Base-by-base conservation (phyloP, 2,888 invertebrate genomes). In the Ligdia adustata region DNA sequence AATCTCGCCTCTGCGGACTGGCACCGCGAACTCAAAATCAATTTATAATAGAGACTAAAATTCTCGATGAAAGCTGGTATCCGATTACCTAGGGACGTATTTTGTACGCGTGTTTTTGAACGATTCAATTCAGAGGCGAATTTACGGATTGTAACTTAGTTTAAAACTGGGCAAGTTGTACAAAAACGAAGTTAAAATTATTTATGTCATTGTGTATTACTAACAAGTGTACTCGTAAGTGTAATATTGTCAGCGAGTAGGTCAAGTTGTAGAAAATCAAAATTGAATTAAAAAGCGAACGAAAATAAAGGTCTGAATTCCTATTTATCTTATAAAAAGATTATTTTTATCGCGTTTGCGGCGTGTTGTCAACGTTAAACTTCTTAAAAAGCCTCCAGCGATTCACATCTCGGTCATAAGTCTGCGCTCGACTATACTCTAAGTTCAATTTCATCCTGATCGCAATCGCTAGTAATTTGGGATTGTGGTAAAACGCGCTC, bases 11-110 rank as follows among this genome's bases (percentile, higher is more conserved):
- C 73, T 67, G 64, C 60, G 58, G 64, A 64, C 67, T 63, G 67
- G 68, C 66, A 67, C 75, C 69, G 64, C 67, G 73, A 77, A 74
- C 70, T 70, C 72, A 59, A 76, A 75, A 72, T 81, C 79, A 75
- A 79, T 82, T 80, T 82, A 75, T 80, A 77, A 75, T 78, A 77
- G 69, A 72, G 68, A 72, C 72, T 69, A 74, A 81, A 80, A 79
- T 78, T 77, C 78, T 72, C 70, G 78, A 66, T 79, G 76, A 79
- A 82, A 83, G 75, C 79, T 75, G 75, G 75, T 83, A 80, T 83
- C 79, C 72, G 79, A 81, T 83, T 83, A 82, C 82, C 75, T 72
- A 70, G 62, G 72, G 76, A 75, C 81, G 71, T 80, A 72, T 78
- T 78, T 75, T 65, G 72, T 68, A 66, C 72, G 75, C 74, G 70